Conservation (phyloP, 2,113 vertebrate species). For the Saccopteryx leptura region DNA sequence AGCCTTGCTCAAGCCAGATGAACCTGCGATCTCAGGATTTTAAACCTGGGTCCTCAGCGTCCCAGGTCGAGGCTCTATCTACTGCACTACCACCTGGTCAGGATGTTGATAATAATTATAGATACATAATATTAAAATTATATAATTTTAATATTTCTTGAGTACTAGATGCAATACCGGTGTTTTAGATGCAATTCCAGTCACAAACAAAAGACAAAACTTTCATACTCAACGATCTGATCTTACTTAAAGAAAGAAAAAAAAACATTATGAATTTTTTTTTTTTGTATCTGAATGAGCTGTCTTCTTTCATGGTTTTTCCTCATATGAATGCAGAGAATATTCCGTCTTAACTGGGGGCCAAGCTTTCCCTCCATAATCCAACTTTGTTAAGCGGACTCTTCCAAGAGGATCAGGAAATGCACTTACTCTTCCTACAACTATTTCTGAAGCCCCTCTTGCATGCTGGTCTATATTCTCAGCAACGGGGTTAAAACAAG, state of each 20-base stretch:
- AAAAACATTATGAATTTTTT: constrained; percentile 10
- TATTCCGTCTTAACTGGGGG: not conserved
- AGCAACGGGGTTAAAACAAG: not conserved
- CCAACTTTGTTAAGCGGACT: not conserved
- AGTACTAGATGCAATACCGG: not conserved
- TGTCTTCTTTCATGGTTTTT: constrained; percentile 34
- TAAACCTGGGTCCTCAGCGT: too few species aligned
- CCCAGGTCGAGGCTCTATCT: too few species aligned
- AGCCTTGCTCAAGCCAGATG: too few species aligned
- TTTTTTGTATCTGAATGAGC: not conserved
- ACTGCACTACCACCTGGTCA: too few species aligned
- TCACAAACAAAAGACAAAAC: constrained; percentile 7
- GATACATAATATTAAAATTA: not conserved
- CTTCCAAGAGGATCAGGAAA: not conserved
- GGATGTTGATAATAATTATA: too few species aligned
- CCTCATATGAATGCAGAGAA: not conserved
- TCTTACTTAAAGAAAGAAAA: constrained; percentile 45
- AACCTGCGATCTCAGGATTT: too few species aligned
- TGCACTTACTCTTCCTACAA: constrained; percentile 9
- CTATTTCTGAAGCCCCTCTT: not conserved
- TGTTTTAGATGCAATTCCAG: not conserved
- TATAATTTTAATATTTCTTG: constrained; percentile 48
- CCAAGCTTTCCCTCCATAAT: not conserved
- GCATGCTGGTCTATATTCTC: not conserved
- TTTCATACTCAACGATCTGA: not conserved